Evolutionary conservation across 1,140 invertebrate genomes (phyloP), one percentile per base, ranked within the genome.

Genomic region (Pseudomyrmex sp.): DNA sequence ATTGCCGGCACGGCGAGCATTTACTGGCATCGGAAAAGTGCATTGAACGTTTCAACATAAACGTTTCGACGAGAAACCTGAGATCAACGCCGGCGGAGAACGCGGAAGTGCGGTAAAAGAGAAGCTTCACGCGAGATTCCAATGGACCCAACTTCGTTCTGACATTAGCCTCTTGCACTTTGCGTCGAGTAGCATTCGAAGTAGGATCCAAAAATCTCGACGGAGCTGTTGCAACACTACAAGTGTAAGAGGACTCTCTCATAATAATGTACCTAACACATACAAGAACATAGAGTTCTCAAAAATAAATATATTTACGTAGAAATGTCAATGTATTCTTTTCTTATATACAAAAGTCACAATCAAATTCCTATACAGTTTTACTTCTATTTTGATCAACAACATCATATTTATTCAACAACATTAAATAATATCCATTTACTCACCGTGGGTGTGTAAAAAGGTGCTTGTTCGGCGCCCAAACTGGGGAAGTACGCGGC

Each of bases 391-490:
- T 35, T 12, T 26, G 2, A 26, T 26, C 26, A 26, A 26, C 26
- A 26, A 26, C 26, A 9, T 10, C 5, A 9, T 68, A 52, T 44
- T 77, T 48, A 48, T 10, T n/a, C 2, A 18, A 12, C 35, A 46
- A 44, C 4, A 65, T 65, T 12, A 12, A 2, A 44, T 65, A 15
- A 52, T 5, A n/a, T 9, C 2, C 10, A 10, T 18, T 12, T 4
- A 96, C 97, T 97, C 95, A 98, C 97, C 93, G 97, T 95, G 88
- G 97, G 96, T 18, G 97, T 95, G 92, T 97, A 98, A 93, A 98
- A 98, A 50, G 97, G 97, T 61, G 97, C 96, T 91, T 97, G 97
- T 87, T 98, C 97, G 20, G 96, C 97, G 1, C 96, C 96, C 8
- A 97, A 95, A 9, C 96, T 96, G 0, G 97, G 97, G 91, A 98